A percentile compares a stretch with the other conserved stretches of the same genome.
Conservation (phyloP, 2,113 vertebrate genomes). For the Lipophrys pholis region DNA sequence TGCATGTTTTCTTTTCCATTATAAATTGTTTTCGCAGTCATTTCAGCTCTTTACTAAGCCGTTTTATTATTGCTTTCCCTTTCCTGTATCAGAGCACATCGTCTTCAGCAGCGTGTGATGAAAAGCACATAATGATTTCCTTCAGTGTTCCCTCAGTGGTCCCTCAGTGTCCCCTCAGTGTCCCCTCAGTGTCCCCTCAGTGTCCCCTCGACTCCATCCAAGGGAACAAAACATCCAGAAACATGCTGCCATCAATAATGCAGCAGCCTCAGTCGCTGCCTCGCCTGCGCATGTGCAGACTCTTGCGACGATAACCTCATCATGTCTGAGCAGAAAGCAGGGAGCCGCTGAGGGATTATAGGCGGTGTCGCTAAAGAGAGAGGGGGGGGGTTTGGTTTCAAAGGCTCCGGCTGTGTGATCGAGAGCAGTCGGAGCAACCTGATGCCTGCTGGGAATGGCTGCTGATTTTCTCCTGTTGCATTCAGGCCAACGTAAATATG, state of each 20-base stretch:
- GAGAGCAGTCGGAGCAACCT: slow-evolving; percentile 16
- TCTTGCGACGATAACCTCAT: slow-evolving; percentile 23
- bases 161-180: neutral
- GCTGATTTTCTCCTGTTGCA: slow-evolving; percentile 17
- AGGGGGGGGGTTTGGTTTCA: no score
- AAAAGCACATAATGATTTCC: neutral
- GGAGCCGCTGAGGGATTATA: slow-evolving; percentile 23
- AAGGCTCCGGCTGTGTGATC: no score
- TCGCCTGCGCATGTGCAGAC: neutral
- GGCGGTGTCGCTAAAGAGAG: no score
- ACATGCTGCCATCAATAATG: slow-evolving; percentile 43
- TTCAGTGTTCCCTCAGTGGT: no score
- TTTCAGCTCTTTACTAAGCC: no score
- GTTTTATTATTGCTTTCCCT: no score
- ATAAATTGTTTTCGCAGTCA: no score
- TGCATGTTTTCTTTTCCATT: no score
- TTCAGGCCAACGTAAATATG: slow-evolving; percentile 33
- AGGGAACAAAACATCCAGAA: slow-evolving; percentile 22
- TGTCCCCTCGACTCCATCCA: neutral
- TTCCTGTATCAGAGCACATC: no score
- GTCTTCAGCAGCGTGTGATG: no score
- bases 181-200: neutral
- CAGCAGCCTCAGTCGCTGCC: neutral
- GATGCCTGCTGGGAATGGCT: slow-evolving; percentile 25
- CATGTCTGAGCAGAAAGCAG: slow-evolving; percentile 16